Evolutionary conservation across 2,888 invertebrate species (phyloP).

Genomic region (Cotesia congregata): DNA sequence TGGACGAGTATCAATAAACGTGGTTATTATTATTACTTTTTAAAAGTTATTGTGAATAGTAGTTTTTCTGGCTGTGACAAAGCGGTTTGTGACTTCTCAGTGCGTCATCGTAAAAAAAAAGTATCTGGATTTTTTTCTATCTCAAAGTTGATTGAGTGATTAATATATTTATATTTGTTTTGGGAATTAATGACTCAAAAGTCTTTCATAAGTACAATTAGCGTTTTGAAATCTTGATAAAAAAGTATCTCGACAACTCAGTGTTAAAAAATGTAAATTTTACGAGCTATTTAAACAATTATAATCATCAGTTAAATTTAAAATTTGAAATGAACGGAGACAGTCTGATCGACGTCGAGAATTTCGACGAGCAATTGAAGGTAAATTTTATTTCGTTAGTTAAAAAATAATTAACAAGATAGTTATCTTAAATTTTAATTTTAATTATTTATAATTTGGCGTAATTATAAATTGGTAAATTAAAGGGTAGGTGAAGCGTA

Average conservation of each 20-base stretch:
- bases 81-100: constrained; percentile 4
- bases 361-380: constrained; percentile 57
- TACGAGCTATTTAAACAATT: background rate
- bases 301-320: background rate
- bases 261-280: too few relatives aligned
- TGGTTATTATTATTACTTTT: background rate
- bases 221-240: background rate
- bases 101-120: constrained; percentile 17
- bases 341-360: constrained; percentile 54
- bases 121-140: background rate
- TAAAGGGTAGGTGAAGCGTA: background rate
- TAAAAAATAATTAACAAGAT: background rate
- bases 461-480: background rate
- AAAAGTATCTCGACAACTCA: background rate
- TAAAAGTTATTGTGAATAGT: background rate
- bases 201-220: background rate
- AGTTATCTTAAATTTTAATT: background rate
- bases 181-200: background rate
- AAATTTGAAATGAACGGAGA: constrained; percentile 60
- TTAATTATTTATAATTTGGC: background rate
- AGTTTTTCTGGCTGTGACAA: background rate
- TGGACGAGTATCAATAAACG: background rate
- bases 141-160: background rate
- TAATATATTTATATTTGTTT: constrained; percentile 10
- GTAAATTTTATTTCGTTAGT: background rate